Evolutionary conservation across 2,888 invertebrate species (phyloP), one percentile per base, ranked within the genome.

Genomic region (Hedya salicella): DNA sequence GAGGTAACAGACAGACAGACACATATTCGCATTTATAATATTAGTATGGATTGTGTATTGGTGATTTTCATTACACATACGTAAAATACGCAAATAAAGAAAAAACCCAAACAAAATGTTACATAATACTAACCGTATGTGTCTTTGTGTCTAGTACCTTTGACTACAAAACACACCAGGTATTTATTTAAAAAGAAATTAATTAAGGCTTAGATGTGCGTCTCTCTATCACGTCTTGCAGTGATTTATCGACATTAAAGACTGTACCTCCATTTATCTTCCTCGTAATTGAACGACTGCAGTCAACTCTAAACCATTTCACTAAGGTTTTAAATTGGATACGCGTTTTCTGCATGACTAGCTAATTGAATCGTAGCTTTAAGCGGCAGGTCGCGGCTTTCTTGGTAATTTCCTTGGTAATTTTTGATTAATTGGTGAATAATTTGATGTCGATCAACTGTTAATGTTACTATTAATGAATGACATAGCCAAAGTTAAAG

Each of bases 311-410:
- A 30, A 40, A 4, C 21, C 13, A 2, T 13, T 5, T 25, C 4
- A 32, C 25, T 49, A 54, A 48, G n/a, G n/a, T 54, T 40, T 1
- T 1, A 32, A 42, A 40, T 61, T 16, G 19, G 59, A 36, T 44
- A 21, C 32, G 30, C 40, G 42, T 46, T 42, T 6, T 6, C 21
- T 59, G 36, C 61, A 48, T 61, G 66, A 66, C 60, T 61, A 16
- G 66, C 48, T 61, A 66, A 66, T 66, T 66, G 66, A 54, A 48
- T n/a, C 48, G 48, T 66, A 60, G 53, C 53, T 16, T 49, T 48
- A 19, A 42, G 16, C 16, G 54, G 46, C 52, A 57, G 36, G 44
- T 50, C 19, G 46, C 13, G 14, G 46, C 40, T 54, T 40, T 57
- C 60, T 49, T 57, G 9, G 56, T 49, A 54, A 49, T 56, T 62